These are phyloP conservation scores for Bolborhynchus lineola DNA, from an alignment of 2,113 vertebrate species.

Conservation along the genomic window DNA sequence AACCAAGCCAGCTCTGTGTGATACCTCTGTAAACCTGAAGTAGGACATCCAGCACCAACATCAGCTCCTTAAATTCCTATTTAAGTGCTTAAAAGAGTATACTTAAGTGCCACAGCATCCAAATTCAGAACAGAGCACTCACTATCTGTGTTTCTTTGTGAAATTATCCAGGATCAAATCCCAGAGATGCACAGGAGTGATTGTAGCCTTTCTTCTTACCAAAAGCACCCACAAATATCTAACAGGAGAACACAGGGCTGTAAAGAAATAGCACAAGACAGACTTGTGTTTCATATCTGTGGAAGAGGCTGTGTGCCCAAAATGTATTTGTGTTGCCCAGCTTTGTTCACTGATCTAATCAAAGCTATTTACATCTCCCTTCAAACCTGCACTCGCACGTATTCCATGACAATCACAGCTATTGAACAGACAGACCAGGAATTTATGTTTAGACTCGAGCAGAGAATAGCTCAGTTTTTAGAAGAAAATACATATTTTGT, in stretches of 20 bases:
- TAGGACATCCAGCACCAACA: neutral
- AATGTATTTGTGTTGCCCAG: neutral
- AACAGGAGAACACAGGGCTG: neutral
- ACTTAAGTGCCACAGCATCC: neutral
- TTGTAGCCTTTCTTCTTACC: neutral
- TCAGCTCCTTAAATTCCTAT: neutral
- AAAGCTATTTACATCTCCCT: neutral
- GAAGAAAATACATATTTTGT: neutral
- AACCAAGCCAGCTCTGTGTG: neutral
- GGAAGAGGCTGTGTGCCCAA: neutral
- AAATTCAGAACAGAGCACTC: neutral
- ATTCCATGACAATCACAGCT: neutral
- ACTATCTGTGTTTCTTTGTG: neutral
- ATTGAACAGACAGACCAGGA: neutral
- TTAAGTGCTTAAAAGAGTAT: neutral
- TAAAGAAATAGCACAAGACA: neutral
- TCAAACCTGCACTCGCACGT: neutral
- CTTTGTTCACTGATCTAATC: neutral
- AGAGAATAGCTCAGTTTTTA: neutral
- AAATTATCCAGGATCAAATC: neutral
- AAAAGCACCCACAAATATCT: neutral
- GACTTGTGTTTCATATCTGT: neutral
- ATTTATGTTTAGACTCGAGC: neutral
- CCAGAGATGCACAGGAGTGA: fast-evolving
- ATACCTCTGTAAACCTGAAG: neutral